phyloP scores from a whole-genome alignment of 2,888 invertebrate species.

The Calameuta idolon region DNA sequence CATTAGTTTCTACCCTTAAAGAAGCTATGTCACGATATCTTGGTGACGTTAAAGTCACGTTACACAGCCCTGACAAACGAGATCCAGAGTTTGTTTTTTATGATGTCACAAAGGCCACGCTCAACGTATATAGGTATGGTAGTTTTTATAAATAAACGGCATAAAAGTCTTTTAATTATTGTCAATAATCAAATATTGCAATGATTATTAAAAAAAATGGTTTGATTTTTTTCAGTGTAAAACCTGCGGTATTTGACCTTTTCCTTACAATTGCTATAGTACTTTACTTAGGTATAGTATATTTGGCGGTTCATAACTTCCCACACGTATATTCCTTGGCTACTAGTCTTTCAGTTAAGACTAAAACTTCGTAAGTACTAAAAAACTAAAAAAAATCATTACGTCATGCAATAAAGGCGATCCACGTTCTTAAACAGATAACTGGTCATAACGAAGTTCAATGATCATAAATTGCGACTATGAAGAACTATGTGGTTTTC shows the following conservation, averaged over 20 bases:
- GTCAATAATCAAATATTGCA: neutral
- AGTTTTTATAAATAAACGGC: conserved; percentile 8
- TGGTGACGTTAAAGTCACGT: conserved; percentile 79
- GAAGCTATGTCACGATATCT: conserved; percentile 81
- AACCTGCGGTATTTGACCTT: conserved; percentile 98
- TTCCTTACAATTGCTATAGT: conserved; percentile 89
- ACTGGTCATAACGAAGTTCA: neutral
- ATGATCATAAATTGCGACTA: conserved; percentile 4
- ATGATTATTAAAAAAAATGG: conserved; percentile 13
- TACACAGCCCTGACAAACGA: conserved; percentile 81
- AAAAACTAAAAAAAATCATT: neutral
- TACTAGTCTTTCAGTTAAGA: conserved; percentile 55
- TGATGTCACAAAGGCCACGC: conserved; percentile 80
- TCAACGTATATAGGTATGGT: conserved; percentile 87
- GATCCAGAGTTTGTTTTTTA: conserved; percentile 96
- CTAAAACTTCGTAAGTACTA: conserved; percentile 51
- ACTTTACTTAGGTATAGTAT: conserved; percentile 86
- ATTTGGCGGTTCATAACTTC: conserved; percentile 81
- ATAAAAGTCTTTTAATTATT: conserved; percentile 9
- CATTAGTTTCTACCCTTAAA: conserved; percentile 78
- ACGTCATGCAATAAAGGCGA: neutral
- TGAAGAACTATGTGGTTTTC: neutral
- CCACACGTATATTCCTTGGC: conserved; percentile 76
- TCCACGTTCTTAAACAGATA: too few relatives aligned
- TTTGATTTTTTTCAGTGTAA: conserved; percentile 79